Conservation (phyloP, 2,888 invertebrate genomes). For the Adelphocoris suturalis region DNA sequence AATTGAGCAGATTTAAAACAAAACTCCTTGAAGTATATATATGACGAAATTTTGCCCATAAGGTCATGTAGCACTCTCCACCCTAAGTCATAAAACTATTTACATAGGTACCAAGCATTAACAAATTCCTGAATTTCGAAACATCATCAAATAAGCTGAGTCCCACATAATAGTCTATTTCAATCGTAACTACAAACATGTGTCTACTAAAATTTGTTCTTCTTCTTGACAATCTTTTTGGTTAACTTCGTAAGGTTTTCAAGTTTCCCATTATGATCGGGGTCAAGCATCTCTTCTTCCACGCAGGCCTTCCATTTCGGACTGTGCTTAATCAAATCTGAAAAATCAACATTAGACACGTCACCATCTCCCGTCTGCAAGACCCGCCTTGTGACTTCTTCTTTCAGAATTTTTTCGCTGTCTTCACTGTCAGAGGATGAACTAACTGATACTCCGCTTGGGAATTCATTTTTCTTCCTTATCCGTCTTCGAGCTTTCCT, state of each 20-base stretch:
- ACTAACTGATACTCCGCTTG: neutral
- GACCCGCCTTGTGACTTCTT: neutral
- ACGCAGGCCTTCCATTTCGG: neutral
- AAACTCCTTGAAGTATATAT: no score
- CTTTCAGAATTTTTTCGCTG: neutral
- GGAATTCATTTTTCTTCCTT: neutral
- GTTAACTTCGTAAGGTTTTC: neutral
- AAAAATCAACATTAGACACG: neutral
- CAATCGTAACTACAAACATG: no score
- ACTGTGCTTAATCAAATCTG: neutral
- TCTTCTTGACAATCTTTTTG: neutral
- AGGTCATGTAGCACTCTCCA: no score
- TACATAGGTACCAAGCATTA: no score
- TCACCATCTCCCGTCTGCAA: neutral
- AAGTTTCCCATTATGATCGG: neutral
- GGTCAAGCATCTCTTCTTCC: neutral
- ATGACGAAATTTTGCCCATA: no score
- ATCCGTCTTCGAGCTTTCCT: neutral
- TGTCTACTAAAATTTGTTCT: neutral
- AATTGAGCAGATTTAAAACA: no score
- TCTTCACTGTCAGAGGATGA: neutral
- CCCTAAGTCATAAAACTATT: no score
- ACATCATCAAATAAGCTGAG: no score
- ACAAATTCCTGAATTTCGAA: no score
- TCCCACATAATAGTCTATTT: no score